Conservation (phyloP, 2,888 invertebrate species). For the Caenorhabditis drosophilae region DNA sequence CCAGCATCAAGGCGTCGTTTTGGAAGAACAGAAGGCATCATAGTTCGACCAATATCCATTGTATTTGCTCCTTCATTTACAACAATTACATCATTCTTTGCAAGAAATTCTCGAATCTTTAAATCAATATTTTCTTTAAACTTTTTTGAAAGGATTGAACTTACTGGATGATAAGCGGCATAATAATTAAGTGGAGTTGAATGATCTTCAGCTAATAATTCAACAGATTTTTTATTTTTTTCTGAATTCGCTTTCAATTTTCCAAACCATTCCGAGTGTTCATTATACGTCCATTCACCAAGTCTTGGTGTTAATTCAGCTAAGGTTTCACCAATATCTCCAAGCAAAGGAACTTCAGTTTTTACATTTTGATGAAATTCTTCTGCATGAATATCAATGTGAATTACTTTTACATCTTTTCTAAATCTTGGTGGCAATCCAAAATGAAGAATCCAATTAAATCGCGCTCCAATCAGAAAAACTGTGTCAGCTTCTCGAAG, state of each 20-base stretch:
- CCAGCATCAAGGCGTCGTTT: conserved; percentile 81
- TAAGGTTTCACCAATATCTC: conserved; percentile 74
- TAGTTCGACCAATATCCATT: conserved; percentile 89
- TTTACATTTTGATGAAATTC: conserved; percentile 89
- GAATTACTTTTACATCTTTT: conserved; percentile 84
- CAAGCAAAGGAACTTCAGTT: conserved; percentile 82
- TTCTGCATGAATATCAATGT: conserved; percentile 87
- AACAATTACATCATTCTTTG: conserved; percentile 78
- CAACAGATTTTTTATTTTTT: conserved; percentile 56
- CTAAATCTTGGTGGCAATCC: conserved; percentile 85
- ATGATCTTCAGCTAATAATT: conserved; percentile 78
- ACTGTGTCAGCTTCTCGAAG: conserved; percentile 87
- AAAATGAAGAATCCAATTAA: conserved; percentile 98
- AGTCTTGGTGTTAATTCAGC: conserved; percentile 36
- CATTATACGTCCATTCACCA: conserved; percentile 50
- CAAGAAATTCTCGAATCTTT: conserved; percentile 58
- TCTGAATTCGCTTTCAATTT: conserved; percentile 46
- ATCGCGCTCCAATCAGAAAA: conserved; percentile 84
- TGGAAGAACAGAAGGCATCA: conserved; percentile 51
- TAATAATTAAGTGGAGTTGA: conserved; percentile 88
- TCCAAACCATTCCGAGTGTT: conserved; percentile 49
- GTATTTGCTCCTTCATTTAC: conserved; percentile 97
- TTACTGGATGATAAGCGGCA: conserved; percentile 83
- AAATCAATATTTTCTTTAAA: not conserved
- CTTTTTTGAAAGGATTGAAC: conserved; percentile 5